Base-by-base conservation (phyloP, 2,113 vertebrate species). In the Tachuris rubrigastra region DNA sequence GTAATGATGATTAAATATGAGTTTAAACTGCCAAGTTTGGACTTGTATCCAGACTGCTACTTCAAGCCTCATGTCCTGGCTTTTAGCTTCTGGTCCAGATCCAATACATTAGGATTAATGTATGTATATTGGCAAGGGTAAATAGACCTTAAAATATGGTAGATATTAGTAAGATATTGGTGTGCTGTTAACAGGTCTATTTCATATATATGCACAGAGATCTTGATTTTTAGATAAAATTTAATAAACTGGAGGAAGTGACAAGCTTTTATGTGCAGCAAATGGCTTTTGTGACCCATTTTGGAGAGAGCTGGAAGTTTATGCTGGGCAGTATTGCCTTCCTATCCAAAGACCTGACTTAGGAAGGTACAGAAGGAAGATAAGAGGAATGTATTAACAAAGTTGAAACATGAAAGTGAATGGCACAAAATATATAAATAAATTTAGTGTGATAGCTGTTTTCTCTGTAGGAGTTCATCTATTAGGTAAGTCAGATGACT, bases 71-170 rank as follows among this genome's bases (percentile, higher is more conserved):
- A 8, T 56, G 53, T 89, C 79, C 52, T 86, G 65, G 65, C 79
- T 93, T 95, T 89, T 89, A 92, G 52, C 65, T 87, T 85, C 80
- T 96, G 87, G 65, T 89, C 41, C 0, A 1, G 47, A 66, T 95
- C 89, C 69, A 91, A 6, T 84, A 53, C 37, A 30, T 95, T 68
- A 89, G 44, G 39, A 95, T 95, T 92, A 85, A 92, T 94, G 20
- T 65, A 79, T 86, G 60, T 86, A 59, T 95, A 78, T 46, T 82
- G 80, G 69, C 6, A 1, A 81, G 23, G 47, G 47, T 68, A 95
- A 89, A 55, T 82, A 95, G 73, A 82, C 56, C 56, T 95, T 96
- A 59, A 92, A 95, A 92, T 92, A 46, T 39, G 10, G 52, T 78
- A 82, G 56, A 47, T 87, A 28, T 33, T 85, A 44, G 28, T 33